phyloP scores from a whole-genome alignment of 1,140 invertebrate species.

The Coenobita brevimanus region DNA sequence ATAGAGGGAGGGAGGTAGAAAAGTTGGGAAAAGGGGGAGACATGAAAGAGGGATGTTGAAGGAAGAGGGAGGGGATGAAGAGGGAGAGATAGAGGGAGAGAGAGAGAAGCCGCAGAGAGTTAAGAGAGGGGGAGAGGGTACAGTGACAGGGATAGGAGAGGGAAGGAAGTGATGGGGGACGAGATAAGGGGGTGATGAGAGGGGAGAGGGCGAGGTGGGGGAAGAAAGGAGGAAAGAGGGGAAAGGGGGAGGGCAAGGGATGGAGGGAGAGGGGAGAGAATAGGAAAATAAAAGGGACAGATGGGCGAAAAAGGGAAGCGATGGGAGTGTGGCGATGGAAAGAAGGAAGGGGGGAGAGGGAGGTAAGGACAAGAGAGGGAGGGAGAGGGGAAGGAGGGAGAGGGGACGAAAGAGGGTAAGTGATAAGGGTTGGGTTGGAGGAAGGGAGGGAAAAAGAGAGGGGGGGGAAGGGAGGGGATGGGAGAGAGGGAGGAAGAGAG shows the following conservation, averaged over 20 bases:
- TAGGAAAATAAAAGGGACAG: not conserved
- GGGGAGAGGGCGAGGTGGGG: not conserved
- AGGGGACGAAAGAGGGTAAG: not conserved
- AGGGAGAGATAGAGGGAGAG: not conserved
- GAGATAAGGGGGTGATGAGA: not conserved
- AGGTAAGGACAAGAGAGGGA: no score
- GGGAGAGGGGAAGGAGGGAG: not conserved
- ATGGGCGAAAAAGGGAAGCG: not conserved
- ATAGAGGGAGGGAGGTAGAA: not conserved
- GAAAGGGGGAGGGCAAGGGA: not conserved
- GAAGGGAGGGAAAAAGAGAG: no score
- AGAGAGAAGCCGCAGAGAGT: not conserved
- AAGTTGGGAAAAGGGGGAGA: not conserved
- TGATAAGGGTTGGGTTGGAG: not conserved
- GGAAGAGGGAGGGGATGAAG: no score
- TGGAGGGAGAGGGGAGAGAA: not conserved
- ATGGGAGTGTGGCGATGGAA: not conserved
- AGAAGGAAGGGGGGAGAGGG: not conserved
- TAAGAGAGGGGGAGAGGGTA: not conserved
- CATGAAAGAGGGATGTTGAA: no score
- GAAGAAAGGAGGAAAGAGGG: no score
- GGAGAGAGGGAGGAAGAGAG: not conserved
- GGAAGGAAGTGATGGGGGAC: not conserved
- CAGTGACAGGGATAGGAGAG: not conserved
- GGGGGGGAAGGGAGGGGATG: not conserved